Evolutionary conservation across 2,888 invertebrate species (phyloP).

Genomic region (Actias luna): DNA sequence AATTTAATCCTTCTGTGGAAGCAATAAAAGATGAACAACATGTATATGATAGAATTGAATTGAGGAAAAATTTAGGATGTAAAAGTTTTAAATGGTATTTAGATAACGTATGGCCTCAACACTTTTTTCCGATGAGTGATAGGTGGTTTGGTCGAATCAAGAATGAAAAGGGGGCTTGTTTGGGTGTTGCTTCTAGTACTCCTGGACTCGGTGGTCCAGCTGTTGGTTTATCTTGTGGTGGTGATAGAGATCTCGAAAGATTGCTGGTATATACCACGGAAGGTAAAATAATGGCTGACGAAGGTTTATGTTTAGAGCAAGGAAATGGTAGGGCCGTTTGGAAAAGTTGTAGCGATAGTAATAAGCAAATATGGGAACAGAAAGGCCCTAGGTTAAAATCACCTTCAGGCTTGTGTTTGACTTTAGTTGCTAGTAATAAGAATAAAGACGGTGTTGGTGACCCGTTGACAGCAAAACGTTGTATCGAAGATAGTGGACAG

Average conservation of each 20-base stretch:
- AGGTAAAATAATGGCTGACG: slow-evolving; percentile 92
- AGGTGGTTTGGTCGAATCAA: slow-evolving; percentile 94
- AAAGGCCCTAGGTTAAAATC: slow-evolving; percentile 66
- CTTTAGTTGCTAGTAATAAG: slow-evolving; percentile 45
- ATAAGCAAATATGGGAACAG: slow-evolving; percentile 87
- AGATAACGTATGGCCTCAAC: slow-evolving; percentile 96
- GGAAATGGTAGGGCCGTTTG: slow-evolving; percentile 85
- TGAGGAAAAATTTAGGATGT: slow-evolving; percentile 88
- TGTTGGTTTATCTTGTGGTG: slow-evolving; percentile 84
- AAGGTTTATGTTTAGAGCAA: slow-evolving; percentile 91
- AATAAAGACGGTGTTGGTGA: slow-evolving; percentile 50
- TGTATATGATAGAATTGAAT: slow-evolving; percentile 83
- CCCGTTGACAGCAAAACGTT: slow-evolving; percentile 81
- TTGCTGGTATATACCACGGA: slow-evolving; percentile 87
- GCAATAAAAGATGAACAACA: slow-evolving; percentile 82
- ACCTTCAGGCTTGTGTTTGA: slow-evolving; percentile 56
- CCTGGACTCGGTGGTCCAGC: slow-evolving; percentile 88
- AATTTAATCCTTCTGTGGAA: slow-evolving; percentile 88
- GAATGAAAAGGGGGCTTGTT: slow-evolving; percentile 69
- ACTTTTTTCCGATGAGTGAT: slow-evolving; percentile 94
- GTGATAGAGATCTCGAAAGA: slow-evolving; percentile 83
- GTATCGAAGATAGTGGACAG: slow-evolving; percentile 81
- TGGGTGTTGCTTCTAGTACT: slow-evolving; percentile 70
- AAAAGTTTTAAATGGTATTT: slow-evolving; percentile 97
- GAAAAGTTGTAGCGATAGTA: slow-evolving; percentile 85